Evolutionary conservation across 2,113 vertebrate genomes (phyloP), one percentile per base, ranked within the genome.

Genomic region (Turnix velox): DNA sequence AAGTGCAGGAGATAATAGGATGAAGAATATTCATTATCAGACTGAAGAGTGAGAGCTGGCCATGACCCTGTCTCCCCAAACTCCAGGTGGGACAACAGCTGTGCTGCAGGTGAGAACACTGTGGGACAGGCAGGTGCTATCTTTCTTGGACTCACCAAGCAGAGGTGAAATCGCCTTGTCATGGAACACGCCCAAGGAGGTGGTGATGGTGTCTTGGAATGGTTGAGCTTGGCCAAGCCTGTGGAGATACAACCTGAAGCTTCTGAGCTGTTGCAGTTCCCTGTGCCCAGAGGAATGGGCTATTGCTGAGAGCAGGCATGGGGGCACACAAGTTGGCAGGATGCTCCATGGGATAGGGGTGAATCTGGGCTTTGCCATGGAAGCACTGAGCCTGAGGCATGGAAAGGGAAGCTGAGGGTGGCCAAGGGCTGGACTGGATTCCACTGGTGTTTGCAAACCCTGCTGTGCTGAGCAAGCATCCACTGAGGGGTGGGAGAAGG

Each of bases 401-500:
- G 4, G 40, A 48, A 39, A 30, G 40, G 24, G 48, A n/a, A 33
- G 6, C 27, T 10, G 1, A 7, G 39, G n/a, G 5, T 6, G 10
- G 63, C 3, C 22, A 23, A n/a, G 72, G 49, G 49, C 66, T 5
- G 42, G 48, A 30, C 33, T 12, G 55, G 19, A 22, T 15, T 25
- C 42, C 2, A 25, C 18, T 5, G 1, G 54, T 6, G 6, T 10
- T 3, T n/a, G 48, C 33, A 3, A 68, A 23, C 14, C 27, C 14
- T 20, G 16, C 39, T 8, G n/a, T 2, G 2, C 51, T 2, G 27
- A 4, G 43, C 18, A 3, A 27, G 20, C 9, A 8, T 14, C 1
- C 14, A 1, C 27, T 2, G 1, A n/a, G 5, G 18, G 16, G 14
- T 11, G 45, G 51, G 43, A 18, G 30, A 7, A 28, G 27, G 39